These are phyloP conservation scores for Drosophila tani DNA, from an alignment of 1,140 invertebrate species.

Conservation along the genomic window DNA sequence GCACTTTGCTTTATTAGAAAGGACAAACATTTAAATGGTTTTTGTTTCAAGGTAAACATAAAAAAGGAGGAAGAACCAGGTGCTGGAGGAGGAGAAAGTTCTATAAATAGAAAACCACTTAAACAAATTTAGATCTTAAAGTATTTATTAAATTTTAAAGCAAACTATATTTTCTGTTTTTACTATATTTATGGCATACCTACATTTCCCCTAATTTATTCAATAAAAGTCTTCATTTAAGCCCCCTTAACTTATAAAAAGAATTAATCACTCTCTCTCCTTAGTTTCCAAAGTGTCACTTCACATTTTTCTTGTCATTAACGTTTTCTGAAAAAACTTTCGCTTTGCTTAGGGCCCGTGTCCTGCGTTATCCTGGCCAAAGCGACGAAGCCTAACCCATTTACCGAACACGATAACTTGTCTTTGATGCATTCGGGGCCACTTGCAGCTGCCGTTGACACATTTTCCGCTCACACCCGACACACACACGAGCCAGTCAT, in stretches of 20 bases:
- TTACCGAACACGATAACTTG: conserved; percentile 40
- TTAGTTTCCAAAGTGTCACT: no score
- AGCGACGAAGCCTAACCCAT: conserved; percentile 6
- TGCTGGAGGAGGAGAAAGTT: no score
- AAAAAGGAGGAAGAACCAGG: neutral
- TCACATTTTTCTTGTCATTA: neutral
- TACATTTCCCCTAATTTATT: no score
- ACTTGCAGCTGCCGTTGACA: conserved; percentile 51
- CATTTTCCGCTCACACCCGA: conserved; percentile 33
- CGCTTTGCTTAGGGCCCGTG: neutral
- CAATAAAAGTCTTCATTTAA: no score
- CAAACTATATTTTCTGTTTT: neutral
- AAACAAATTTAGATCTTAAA: neutral
- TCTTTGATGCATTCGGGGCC: conserved; percentile 32
- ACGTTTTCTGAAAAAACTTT: conserved; percentile 9
- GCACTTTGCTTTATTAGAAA: conserved; percentile 28
- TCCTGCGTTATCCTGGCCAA: neutral
- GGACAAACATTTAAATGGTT: conserved; percentile 18
- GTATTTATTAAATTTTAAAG: neutral
- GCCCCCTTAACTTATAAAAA: neutral
- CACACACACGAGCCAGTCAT: conserved; percentile 67
- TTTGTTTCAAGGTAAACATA: conserved; percentile 1
- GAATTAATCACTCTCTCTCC: neutral
- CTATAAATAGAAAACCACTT: neutral
- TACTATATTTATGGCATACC: no score